phyloP scores from a whole-genome alignment of 2,888 invertebrate genomes.

The Oxyscelio sp. region DNA sequence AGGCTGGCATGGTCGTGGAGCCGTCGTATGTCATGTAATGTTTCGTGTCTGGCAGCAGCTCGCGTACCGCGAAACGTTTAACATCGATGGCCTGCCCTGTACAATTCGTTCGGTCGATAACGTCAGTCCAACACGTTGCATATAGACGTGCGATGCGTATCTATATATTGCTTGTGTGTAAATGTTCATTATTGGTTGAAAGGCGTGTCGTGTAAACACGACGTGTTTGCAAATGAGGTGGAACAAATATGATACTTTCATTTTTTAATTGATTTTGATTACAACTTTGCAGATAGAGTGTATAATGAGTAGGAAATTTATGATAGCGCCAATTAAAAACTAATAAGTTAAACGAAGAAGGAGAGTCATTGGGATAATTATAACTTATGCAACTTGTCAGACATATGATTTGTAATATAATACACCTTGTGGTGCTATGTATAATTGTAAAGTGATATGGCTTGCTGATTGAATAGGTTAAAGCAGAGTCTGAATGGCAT shows the following conservation, averaged over 20 bases:
- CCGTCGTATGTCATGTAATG: constrained; percentile 99
- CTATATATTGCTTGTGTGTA: constrained; percentile 33
- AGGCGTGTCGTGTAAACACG: constrained; percentile 16
- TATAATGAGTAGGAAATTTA: no score
- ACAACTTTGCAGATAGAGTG: no score
- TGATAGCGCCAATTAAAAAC: no score
- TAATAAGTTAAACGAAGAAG: no score
- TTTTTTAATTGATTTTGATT: not conserved
- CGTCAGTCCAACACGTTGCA: constrained; percentile 76
- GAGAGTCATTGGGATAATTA: no score
- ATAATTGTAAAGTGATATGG: no score
- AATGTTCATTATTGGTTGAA: constrained; percentile 26
- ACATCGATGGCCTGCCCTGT: constrained; percentile 95
- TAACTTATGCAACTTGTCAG: no score
- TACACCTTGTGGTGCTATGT: no score
- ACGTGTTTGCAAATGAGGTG: not conserved
- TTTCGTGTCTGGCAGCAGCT: constrained; percentile 96
- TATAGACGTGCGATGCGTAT: constrained; percentile 59
- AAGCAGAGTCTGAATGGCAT: no score
- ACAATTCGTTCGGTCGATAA: constrained; percentile 84
- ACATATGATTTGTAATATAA: no score
- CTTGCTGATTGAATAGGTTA: no score
- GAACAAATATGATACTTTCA: not conserved
- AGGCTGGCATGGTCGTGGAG: constrained; percentile 98
- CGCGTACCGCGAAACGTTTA: constrained; percentile 95